Evolutionary conservation across 2,888 invertebrate species (phyloP).

Genomic region (Pterobdella sp.): DNA sequence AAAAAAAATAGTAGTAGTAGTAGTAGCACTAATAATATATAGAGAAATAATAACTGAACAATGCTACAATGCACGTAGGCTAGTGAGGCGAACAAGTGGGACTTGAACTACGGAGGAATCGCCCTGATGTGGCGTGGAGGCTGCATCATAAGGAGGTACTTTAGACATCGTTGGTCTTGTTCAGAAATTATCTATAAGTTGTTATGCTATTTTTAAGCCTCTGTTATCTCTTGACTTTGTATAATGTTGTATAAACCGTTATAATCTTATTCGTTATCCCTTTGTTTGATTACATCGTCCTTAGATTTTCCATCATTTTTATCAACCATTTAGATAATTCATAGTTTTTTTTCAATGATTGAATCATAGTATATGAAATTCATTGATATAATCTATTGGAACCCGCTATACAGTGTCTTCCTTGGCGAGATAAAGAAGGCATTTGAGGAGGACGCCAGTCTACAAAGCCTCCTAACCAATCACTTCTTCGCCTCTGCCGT

Average conservation of each 20-base stretch:
- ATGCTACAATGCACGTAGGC: too few species aligned
- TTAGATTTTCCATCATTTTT: not conserved
- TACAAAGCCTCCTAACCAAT: constrained; percentile 80
- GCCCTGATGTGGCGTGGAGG: constrained; percentile 99
- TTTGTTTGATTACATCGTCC: not conserved
- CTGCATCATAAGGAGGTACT: constrained; percentile 85
- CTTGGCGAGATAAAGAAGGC: constrained; percentile 85
- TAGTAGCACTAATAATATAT: too few species aligned
- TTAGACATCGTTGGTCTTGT: not conserved
- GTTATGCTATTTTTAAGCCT: not conserved
- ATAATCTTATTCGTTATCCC: not conserved
- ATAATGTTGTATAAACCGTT: too few species aligned
- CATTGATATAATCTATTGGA: too few species aligned
- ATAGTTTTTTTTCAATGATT: not conserved
- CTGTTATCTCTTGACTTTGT: not conserved
- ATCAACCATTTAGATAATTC: not conserved
- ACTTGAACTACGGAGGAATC: constrained; percentile 82
- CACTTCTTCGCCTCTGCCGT: constrained; percentile 81
- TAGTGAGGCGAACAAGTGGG: constrained; percentile 78
- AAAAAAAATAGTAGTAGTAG: too few species aligned
- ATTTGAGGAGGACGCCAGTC: constrained; percentile 75
- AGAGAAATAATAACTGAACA: too few species aligned
- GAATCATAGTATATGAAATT: not conserved
- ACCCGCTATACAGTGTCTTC: constrained; percentile 65
- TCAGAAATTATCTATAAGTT: not conserved